phyloP scores from a whole-genome alignment of 1,140 invertebrate genomes.

The Lethocerus indicus region DNA sequence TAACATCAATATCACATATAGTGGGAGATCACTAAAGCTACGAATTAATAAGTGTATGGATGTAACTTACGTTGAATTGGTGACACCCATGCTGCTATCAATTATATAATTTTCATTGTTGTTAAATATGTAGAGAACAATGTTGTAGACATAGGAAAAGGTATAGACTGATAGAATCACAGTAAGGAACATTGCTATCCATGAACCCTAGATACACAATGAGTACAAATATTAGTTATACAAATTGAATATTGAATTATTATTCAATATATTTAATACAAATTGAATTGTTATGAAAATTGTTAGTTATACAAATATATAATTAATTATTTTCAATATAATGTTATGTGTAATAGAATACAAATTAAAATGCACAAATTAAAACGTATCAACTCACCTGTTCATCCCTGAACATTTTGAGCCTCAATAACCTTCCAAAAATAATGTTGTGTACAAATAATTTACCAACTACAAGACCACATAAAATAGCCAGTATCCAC shows the following conservation, averaged over 20 bases:
- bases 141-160: conserved; percentile 34
- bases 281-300: too few species aligned
- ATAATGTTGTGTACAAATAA: conserved; percentile 28
- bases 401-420: conserved; percentile 37
- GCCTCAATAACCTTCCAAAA: conserved; percentile 27
- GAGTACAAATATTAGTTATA: too few species aligned
- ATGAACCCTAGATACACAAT: conserved; percentile 26
- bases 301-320: too few species aligned
- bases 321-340: conserved; percentile 4
- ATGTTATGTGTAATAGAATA: neutral
- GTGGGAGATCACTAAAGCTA: too few species aligned
- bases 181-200: conserved; percentile 36
- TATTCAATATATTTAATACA: too few species aligned
- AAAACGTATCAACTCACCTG: conserved; percentile 19
- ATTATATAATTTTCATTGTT: conserved; percentile 23
- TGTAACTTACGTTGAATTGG: conserved; percentile 23
- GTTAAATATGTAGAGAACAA: conserved; percentile 27
- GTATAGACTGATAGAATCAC: conserved; percentile 31
- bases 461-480: conserved; percentile 32
- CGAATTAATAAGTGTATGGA: too few species aligned
- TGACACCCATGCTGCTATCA: conserved; percentile 22
- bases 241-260: too few species aligned
- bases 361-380: neutral
- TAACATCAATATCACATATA: too few species aligned
- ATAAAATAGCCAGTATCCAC: conserved; percentile 30